A percentile compares a stretch with the other conserved stretches of the same genome.
Evolutionary conservation across 2,797 vertebrate genomes (phyloP).

Genomic region (Eulemur albifrons): DNA sequence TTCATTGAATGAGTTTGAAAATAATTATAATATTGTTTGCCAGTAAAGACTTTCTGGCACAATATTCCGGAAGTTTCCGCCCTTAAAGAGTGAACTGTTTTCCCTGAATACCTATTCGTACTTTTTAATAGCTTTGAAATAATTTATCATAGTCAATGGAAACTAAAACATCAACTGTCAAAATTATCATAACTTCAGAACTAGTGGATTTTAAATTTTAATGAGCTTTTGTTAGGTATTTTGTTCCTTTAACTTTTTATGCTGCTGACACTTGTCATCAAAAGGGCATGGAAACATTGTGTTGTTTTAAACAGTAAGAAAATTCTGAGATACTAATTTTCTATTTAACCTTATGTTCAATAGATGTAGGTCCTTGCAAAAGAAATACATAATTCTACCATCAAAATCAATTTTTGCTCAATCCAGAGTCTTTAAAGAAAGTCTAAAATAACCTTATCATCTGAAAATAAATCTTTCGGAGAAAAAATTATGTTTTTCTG

Average conservation of each 20-base stretch:
- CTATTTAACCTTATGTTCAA: neutral
- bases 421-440: neutral
- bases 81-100: neutral
- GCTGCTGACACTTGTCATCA: neutral
- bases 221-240: conserved; percentile 30
- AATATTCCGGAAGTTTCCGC: conserved; percentile 11
- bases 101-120: neutral
- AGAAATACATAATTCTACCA: neutral
- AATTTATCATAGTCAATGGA: neutral
- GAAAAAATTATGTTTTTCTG: neutral
- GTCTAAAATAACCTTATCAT: neutral
- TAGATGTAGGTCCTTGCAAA: neutral
- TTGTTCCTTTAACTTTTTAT: conserved; percentile 7
- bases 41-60: neutral
- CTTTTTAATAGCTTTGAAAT: neutral
- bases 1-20: neutral
- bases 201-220: conserved; percentile 15
- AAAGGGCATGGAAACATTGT: neutral
- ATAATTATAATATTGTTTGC: neutral
- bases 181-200: conserved; percentile 12
- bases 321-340: conserved; percentile 38
- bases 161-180: neutral
- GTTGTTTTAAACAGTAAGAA: conserved; percentile 24
- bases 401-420: neutral
- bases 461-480: conserved; percentile 40